phyloP scores from a whole-genome alignment of 2,113 vertebrate genomes.

The Menidia beryllina region DNA sequence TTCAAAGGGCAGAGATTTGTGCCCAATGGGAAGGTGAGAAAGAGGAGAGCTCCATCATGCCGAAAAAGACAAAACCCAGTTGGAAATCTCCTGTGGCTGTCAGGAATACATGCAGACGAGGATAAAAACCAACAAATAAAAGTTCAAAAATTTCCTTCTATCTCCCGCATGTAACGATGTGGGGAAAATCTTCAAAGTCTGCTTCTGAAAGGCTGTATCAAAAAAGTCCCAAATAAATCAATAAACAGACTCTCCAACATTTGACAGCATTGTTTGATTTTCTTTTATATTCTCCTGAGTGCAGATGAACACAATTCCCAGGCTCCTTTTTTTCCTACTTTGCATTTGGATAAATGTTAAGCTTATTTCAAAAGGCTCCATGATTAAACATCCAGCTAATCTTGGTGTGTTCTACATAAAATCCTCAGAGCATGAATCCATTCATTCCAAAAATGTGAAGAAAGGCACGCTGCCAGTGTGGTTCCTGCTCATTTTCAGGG shows the following conservation, averaged over 20 bases:
- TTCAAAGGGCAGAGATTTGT: constrained; percentile 60
- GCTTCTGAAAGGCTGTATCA: constrained; percentile 35
- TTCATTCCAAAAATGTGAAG: constrained; percentile 44
- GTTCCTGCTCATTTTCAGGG: constrained; percentile 26
- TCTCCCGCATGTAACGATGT: constrained; percentile 37
- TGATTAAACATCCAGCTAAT: constrained; percentile 75
- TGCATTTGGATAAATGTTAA: constrained; percentile 55
- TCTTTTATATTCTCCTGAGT: constrained; percentile 16
- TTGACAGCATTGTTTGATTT: constrained; percentile 45
- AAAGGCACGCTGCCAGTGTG: constrained; percentile 14
- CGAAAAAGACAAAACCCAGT: constrained; percentile 56
- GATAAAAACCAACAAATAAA: constrained; percentile 35
- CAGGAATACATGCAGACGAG: constrained; percentile 40
- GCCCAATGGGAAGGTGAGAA: constrained; percentile 58
- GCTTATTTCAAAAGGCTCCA: constrained; percentile 63
- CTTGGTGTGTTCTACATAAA: constrained; percentile 55
- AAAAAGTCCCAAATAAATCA: constrained; percentile 54
- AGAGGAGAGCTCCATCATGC: constrained; percentile 50
- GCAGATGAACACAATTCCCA: constrained; percentile 32
- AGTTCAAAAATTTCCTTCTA: constrained; percentile 35
- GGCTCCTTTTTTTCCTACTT: constrained; percentile 26
- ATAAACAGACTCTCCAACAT: constrained; percentile 47
- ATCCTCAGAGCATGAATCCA: constrained; percentile 57
- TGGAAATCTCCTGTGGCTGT: constrained; percentile 52
- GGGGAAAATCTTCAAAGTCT: constrained; percentile 41